phyloP scores from a whole-genome alignment of 1,140 invertebrate species.

The Drosophila rhopaloa region DNA sequence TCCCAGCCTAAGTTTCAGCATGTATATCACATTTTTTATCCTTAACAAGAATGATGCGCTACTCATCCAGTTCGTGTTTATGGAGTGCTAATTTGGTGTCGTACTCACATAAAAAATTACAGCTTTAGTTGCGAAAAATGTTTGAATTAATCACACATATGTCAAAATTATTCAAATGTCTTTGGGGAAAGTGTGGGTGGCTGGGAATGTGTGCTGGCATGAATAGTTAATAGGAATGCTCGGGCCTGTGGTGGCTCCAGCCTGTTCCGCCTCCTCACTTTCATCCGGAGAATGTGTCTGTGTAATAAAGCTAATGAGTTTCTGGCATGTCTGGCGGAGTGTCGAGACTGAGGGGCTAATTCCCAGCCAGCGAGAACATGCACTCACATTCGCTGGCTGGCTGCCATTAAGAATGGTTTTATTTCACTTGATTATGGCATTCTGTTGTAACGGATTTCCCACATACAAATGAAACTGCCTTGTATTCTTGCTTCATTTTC shows the following conservation, averaged over 20 bases:
- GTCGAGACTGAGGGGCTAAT: constrained; percentile 44
- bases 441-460: constrained; percentile 28
- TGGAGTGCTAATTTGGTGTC: constrained; percentile 69
- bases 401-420: constrained; percentile 58
- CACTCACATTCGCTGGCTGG: constrained; percentile 35
- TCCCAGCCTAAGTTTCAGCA: too few species aligned
- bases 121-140: constrained; percentile 64
- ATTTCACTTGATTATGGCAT: constrained; percentile 60
- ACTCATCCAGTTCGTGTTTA: constrained; percentile 33
- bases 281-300: constrained; percentile 16
- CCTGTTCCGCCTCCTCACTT: constrained; percentile 7
- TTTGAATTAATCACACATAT: constrained; percentile 79
- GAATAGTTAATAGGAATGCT: constrained; percentile 75
- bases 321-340: constrained; percentile 59
- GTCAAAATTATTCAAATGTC: constrained; percentile 79
- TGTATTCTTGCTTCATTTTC: neutral
- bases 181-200: constrained; percentile 6
- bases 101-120: constrained; percentile 58
- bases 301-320: constrained; percentile 75
- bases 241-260: constrained; percentile 20
- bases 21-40: neutral
- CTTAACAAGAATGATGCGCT: neutral
- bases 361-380: constrained; percentile 40
- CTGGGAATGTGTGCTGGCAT: constrained; percentile 28
- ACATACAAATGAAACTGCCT: constrained; percentile 17